These are phyloP conservation scores for Tetramorium bicarinatum DNA, from an alignment of 2,888 invertebrate genomes.

Conservation along the genomic window DNA sequence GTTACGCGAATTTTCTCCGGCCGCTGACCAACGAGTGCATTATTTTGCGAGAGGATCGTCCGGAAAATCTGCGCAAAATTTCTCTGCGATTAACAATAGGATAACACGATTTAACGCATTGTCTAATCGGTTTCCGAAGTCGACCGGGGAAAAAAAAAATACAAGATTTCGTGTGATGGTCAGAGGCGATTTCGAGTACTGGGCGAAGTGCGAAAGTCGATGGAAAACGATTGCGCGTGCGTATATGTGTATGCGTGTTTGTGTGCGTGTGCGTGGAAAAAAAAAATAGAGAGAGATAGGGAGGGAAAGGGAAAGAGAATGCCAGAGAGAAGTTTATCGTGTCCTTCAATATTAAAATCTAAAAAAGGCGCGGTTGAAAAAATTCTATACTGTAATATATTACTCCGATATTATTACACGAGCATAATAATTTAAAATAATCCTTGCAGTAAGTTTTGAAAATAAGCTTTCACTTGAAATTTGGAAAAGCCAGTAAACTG, in stretches of 20 bases:
- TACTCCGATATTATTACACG: constrained; percentile 24
- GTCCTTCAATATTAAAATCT: constrained; percentile 25
- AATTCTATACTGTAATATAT: constrained; percentile 34
- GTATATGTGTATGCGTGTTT: constrained; percentile 25
- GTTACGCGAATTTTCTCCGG: constrained; percentile 51
- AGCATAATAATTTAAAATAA: constrained; percentile 33
- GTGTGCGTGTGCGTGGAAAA: constrained; percentile 5
- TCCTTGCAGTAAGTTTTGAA: constrained; percentile 10
- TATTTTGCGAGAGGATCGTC: constrained; percentile 42
- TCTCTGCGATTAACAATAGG: not conserved
- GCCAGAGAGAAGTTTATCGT: constrained; percentile 20
- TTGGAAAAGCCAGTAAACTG: not conserved
- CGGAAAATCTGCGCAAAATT: not conserved
- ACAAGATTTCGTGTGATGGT: constrained; percentile 29
- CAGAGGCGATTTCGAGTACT: constrained; percentile 16
- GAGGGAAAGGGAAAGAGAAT: constrained; percentile 1
- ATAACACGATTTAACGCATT: not conserved
- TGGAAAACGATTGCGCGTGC: constrained; percentile 28
- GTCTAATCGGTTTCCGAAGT: constrained; percentile 40
- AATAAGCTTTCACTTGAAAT: constrained; percentile 23
- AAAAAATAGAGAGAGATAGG: not conserved
- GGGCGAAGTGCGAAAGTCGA: constrained; percentile 15
- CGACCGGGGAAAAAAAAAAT: not conserved
- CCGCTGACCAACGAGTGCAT: constrained; percentile 52
- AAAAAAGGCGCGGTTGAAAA: constrained; percentile 15